Evolutionary conservation across 2,797 vertebrate species (phyloP).

Genomic region (Parauchenoglanis ngamensis): DNA sequence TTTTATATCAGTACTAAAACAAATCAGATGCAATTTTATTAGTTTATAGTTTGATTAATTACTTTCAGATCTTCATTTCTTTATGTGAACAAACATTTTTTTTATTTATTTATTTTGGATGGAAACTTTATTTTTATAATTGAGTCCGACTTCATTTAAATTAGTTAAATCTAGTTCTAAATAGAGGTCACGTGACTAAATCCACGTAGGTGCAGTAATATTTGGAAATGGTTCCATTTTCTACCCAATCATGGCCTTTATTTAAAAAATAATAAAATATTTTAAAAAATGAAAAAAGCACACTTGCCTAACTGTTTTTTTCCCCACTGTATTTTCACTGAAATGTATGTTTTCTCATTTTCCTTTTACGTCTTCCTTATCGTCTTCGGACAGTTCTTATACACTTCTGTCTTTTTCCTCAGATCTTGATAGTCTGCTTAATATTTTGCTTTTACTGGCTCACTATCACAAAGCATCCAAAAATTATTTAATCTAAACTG

Average conservation of each 20-base stretch:
- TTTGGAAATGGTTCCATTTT: not conserved
- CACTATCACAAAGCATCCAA: not conserved
- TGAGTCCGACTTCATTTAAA: not conserved
- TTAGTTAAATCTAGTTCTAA: not conserved
- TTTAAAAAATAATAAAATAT: not conserved
- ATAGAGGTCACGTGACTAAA: not conserved
- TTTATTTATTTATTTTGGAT: not conserved
- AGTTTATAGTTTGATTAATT: not conserved
- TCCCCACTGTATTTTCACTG: not conserved
- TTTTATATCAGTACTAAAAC: not conserved
- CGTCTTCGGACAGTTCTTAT: not conserved
- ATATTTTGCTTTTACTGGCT: not conserved
- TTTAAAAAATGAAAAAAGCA: not conserved
- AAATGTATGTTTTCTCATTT: not conserved
- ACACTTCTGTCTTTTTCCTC: not conserved
- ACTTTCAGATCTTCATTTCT: not conserved
- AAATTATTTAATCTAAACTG: not conserved
- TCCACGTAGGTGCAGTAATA: not conserved
- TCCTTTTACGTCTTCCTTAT: not conserved
- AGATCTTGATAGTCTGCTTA: not conserved
- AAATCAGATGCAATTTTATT: not conserved
- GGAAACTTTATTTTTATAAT: not conserved
- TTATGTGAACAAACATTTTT: not conserved
- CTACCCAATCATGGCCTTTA: not conserved
- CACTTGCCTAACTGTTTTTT: not conserved